A percentile compares a stretch with the other conserved stretches of the same genome.
Evolutionary conservation across 2,113 vertebrate genomes (phyloP).

Genomic region (Tyrannus savana): DNA sequence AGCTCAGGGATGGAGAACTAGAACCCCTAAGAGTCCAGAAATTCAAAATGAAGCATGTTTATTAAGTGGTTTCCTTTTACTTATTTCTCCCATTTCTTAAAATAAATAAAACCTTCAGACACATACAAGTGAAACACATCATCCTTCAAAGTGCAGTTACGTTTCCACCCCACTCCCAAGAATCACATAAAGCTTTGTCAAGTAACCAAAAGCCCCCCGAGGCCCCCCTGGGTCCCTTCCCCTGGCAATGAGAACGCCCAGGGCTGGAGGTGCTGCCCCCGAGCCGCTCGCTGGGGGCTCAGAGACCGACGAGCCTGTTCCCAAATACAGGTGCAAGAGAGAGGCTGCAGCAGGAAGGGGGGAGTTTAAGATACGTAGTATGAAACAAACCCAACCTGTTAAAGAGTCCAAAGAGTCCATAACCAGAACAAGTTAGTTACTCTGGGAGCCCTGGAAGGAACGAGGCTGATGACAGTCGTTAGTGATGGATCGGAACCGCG

Average conservation of each 20-base stretch:
- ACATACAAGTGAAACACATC: constrained; percentile 33
- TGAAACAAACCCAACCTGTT: constrained; percentile 4
- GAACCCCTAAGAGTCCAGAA: background rate
- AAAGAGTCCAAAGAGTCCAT: background rate
- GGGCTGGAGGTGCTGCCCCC: background rate
- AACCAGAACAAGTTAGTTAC: background rate
- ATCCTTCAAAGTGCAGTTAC: constrained; percentile 58
- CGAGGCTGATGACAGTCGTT: background rate
- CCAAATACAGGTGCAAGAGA: background rate
- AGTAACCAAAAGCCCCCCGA: constrained; percentile 32
- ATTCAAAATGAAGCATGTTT: constrained; percentile 29
- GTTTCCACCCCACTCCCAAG: constrained; percentile 49
- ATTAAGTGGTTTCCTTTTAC: constrained; percentile 62
- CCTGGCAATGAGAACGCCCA: background rate
- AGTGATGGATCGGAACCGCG: background rate
- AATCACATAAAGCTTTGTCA: constrained; percentile 58
- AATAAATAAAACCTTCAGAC: constrained; percentile 73
- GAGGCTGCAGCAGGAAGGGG: background rate
- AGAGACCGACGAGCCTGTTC: background rate
- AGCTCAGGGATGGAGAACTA: background rate
- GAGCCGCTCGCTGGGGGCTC: background rate
- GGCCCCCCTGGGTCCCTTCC: background rate
- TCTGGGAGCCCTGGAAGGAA: background rate
- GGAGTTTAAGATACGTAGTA: background rate
- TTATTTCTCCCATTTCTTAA: constrained; percentile 52